Evolutionary conservation across 2,888 invertebrate species (phyloP), one percentile per base, ranked within the genome.

Genomic region (Sturmia bella): DNA sequence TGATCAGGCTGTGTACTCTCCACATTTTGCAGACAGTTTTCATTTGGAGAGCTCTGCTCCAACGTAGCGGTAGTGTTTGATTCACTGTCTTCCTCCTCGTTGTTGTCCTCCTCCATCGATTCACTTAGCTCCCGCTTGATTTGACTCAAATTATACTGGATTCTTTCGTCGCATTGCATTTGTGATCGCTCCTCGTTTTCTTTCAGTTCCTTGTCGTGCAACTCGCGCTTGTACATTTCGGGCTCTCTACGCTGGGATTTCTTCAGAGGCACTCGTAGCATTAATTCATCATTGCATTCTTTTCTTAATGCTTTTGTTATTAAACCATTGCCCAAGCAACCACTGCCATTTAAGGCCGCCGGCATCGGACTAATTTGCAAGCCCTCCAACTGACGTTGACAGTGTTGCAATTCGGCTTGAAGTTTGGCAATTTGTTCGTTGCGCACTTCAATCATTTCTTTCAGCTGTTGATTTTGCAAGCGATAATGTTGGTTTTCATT

Each of bases 401-500:
- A 88, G 17, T 87, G 87, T 83, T 90, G 89, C 83, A 90, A 84
- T 80, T 91, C 89, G 43, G 89, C 87, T 57, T 89, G 87, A 72
- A 91, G 85, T 83, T 91, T 90, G 56, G 85, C 85, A 56, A 91
- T 89, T 78, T 89, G 88, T 80, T 87, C 87, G 76, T 91, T 89
- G 75, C 89, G 88, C 45, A 89, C 88, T 43, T 89, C 88, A 39
- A 90, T 79, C 77, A 90, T 86, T 74, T 91, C 89, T 54, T 88
- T 87, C 59, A 90, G 82, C 64, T 89, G 90, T 56, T 87, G 84
- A 79, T 89, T 90, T 61, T 88, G 89, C 79, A 87, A 88, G 63
- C 90, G 88, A 79, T 88, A 87, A 75, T 90, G 90, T 61, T 89
- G 88, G 73, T 91, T 91, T 84, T 91, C 91, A 64, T 90, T 89